Evolutionary conservation across 2,797 vertebrate genomes (phyloP).

Genomic region (Pangasius larnaudii): DNA sequence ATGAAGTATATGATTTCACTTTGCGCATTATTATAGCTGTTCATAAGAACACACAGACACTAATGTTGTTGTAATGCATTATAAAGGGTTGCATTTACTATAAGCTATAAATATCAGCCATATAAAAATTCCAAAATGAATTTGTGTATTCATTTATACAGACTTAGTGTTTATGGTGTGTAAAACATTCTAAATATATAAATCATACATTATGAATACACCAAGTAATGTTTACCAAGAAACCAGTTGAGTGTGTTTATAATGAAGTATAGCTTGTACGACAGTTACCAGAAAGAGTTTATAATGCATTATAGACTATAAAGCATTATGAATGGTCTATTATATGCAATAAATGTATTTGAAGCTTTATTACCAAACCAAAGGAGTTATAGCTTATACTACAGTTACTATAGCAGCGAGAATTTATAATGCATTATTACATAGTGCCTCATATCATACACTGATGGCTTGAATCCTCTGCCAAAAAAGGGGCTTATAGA

Average conservation of each 20-base stretch:
- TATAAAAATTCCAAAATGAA: neutral
- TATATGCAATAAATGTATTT: neutral
- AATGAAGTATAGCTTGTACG: neutral
- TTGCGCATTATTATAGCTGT: neutral
- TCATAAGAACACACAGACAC: neutral
- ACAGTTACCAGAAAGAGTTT: neutral
- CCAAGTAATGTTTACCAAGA: neutral
- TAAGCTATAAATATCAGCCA: neutral
- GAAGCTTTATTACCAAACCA: neutral
- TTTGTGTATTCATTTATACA: neutral
- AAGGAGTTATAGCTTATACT: neutral
- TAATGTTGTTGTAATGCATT: neutral
- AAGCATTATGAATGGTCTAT: neutral
- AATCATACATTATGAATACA: neutral
- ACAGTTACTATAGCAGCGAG: neutral
- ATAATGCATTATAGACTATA: neutral
- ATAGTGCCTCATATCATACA: neutral
- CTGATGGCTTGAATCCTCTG: neutral
- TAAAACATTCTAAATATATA: neutral
- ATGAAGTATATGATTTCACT: neutral
- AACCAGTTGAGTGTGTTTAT: neutral
- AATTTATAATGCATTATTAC: neutral
- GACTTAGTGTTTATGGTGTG: neutral
- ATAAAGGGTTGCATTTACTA: neutral
- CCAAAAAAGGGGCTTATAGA: no score